Evolutionary conservation across 2,113 vertebrate genomes (phyloP), one percentile per base, ranked within the genome.

Genomic region (Todiramphus saurophagus): DNA sequence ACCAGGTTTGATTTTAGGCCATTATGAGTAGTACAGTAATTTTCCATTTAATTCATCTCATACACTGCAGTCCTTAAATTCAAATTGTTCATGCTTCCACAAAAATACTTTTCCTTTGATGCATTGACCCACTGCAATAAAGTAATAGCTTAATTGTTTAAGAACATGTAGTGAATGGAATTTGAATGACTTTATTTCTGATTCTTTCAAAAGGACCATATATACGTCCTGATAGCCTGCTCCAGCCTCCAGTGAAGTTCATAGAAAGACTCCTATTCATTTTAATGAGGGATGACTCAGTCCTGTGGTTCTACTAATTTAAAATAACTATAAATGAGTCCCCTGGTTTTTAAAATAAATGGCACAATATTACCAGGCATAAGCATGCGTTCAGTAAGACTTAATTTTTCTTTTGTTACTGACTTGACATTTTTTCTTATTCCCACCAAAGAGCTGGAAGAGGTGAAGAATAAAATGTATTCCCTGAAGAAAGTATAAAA

Each of bases 31-130:
- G 59, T 50, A 55, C 39, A 93, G 48, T 76, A 81, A 89, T 96
- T 95, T 96, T 94, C 82, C 55, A 87, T 58, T 85, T 83, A 94
- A 91, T 89, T 91, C 33, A 82, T 69, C 58, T 82, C 89, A 89
- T 89, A 92, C 13, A 33, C 24, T 82, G 14, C 66, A 76, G 82
- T 73, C 23, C 55, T 85, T 92, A 89, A 66, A 87, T 82, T 83
- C 24, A 78, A 68, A 93, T 73, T 87, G 33, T 51, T 89, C 74
- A 37, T 37, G 27, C 81, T 91, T 89, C 87, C 84, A 91, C 69
- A 82, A 84, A 89, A 96, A 75, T 67, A 16, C 44, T 78, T 94
- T 94, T 51, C 8, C 18, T 89, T 89, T 85, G 66, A 91, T 69
- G 28, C 51, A 69, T 76, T 83, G 67, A 93, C 66, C 37, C 30